These are phyloP conservation scores for Archocentrus centrarchus DNA, from an alignment of 2,113 vertebrate genomes.

Conservation along the genomic window DNA sequence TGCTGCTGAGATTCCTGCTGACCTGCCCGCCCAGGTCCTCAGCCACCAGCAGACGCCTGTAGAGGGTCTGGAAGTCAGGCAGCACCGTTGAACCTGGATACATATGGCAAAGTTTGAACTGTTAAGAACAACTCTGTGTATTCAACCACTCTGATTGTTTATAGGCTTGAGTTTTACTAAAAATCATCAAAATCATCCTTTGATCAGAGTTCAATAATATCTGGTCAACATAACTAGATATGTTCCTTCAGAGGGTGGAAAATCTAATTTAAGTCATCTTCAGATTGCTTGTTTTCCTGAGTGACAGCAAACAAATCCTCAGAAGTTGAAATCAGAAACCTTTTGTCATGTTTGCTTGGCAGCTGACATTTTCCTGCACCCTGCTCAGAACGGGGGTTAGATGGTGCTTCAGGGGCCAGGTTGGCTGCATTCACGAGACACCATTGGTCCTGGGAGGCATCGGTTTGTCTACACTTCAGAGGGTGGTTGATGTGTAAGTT, in stretches of 20 bases:
- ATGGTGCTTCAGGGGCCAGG: too few relatives aligned
- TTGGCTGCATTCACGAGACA: too few relatives aligned
- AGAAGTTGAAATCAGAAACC: neutral
- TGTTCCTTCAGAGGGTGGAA: neutral
- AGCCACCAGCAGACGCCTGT: conserved; percentile 69
- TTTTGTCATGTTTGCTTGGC: neutral
- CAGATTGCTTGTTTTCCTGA: neutral
- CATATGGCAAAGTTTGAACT: neutral
- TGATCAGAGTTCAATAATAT: neutral
- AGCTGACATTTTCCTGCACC: neutral
- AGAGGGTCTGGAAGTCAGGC: conserved; percentile 76
- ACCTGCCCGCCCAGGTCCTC: conserved; percentile 77
- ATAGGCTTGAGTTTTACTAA: neutral
- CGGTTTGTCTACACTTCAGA: too few relatives aligned
- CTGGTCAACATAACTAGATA: neutral
- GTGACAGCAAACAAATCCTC: neutral
- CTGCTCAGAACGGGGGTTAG: too few relatives aligned
- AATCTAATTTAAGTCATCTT: neutral
- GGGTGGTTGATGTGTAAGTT: too few relatives aligned
- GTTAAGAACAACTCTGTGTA: neutral
- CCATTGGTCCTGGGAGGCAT: too few relatives aligned
- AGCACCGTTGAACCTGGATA: neutral
- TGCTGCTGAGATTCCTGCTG: conserved; percentile 65
- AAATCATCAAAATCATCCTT: neutral
- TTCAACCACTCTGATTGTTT: neutral